Evolutionary conservation across 2,113 vertebrate genomes (phyloP).

Genomic region (Lycaon pictus): DNA sequence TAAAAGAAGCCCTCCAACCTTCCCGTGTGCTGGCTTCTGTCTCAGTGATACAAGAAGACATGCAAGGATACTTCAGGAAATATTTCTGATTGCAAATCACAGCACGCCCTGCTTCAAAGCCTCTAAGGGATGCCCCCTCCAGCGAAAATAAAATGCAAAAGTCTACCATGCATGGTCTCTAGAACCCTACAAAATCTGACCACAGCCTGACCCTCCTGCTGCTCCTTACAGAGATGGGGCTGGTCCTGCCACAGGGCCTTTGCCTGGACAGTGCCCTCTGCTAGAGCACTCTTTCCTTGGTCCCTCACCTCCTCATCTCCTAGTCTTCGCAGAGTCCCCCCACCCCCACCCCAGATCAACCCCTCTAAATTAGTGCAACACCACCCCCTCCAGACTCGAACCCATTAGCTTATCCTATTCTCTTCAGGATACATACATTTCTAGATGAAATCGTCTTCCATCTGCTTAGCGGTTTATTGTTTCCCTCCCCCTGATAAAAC

Average conservation of each 20-base stretch:
- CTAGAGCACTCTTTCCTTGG: neutral
- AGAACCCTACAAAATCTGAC: neutral
- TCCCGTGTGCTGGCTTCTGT: neutral
- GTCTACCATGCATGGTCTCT: rapidly evolving
- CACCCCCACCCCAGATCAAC: too few relatives aligned
- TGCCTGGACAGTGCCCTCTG: neutral
- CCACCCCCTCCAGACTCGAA: rapidly evolving
- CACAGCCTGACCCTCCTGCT: rapidly evolving
- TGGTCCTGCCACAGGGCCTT: neutral
- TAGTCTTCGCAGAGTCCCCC: rapidly evolving
- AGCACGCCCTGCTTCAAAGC: neutral
- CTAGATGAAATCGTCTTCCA: neutral
- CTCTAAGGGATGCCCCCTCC: neutral
- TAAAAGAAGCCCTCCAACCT: constrained; percentile 57
- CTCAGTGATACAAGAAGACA: neutral
- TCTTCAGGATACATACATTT: neutral
- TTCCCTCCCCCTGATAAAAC: neutral
- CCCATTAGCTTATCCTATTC: neutral
- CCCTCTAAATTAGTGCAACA: rapidly evolving
- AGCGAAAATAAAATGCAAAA: neutral
- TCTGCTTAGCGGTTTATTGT: neutral
- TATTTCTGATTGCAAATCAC: neutral
- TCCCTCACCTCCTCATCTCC: neutral
- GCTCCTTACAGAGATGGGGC: neutral
- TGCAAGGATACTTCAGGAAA: neutral